Percentiles rank a stretch among this genome's conserved stretches.
These are phyloP conservation scores for Dermolepida albohirtum DNA, from an alignment of 2,888 invertebrate species.

Conservation along the genomic window DNA sequence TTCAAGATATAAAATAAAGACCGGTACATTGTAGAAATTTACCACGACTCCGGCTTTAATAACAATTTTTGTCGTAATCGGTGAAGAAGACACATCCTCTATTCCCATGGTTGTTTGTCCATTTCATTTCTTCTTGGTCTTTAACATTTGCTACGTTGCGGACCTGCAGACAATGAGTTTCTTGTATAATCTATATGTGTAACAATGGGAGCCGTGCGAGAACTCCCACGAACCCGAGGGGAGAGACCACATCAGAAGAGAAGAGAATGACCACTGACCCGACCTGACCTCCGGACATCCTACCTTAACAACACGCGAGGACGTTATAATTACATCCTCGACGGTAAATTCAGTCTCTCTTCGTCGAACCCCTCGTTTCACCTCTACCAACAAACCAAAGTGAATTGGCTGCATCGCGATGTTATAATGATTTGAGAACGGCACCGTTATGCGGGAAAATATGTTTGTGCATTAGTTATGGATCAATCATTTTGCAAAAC, in stretches of 20 bases:
- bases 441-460: not conserved
- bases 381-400: not conserved
- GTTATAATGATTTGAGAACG: not conserved
- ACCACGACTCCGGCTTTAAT: conserved; percentile 30
- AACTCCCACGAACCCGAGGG: conserved; percentile 60
- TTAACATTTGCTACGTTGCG: not conserved
- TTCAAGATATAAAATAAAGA: not conserved
- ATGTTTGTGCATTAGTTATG: not conserved
- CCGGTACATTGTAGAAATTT: conserved; percentile 6
- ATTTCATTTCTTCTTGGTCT: conserved; percentile 4
- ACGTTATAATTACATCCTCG: conserved; percentile 50
- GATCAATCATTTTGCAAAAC: too few relatives aligned
- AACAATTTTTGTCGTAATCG: conserved; percentile 37
- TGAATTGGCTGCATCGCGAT: not conserved
- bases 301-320: conserved; percentile 53
- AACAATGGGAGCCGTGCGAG: conserved; percentile 60
- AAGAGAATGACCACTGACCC: conserved; percentile 61
- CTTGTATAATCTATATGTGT: conserved; percentile 44
- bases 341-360: conserved; percentile 15
- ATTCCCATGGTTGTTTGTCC: conserved; percentile 37
- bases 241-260: conserved; percentile 11
- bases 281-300: conserved; percentile 55
- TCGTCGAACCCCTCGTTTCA: conserved; percentile 23
- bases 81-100: conserved; percentile 39
- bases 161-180: conserved; percentile 47